A percentile compares a stretch with the other conserved stretches of the same genome.
These are phyloP conservation scores for Scaptomyza montana DNA, from an alignment of 1,140 invertebrate genomes.

Conservation along the genomic window DNA sequence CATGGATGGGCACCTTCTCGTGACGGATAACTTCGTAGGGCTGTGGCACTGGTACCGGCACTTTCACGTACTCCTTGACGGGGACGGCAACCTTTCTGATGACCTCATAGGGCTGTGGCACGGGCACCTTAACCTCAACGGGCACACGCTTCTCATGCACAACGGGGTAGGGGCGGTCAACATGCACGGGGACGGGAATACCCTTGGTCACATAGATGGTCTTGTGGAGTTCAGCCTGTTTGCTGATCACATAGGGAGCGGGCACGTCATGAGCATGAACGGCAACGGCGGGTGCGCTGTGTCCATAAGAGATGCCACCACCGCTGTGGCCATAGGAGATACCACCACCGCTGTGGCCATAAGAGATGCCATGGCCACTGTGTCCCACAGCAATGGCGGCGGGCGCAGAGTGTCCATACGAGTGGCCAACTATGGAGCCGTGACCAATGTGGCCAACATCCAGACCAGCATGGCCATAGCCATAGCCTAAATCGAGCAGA, in stretches of 20 bases:
- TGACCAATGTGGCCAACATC: slow-evolving; percentile 87
- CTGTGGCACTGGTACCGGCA: slow-evolving; percentile 87
- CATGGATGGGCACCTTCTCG: slow-evolving; percentile 86
- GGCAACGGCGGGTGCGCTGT: slow-evolving; percentile 58
- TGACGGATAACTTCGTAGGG: slow-evolving; percentile 90
- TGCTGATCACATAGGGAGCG: slow-evolving; percentile 84
- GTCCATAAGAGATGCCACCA: slow-evolving; percentile 21
- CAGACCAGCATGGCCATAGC: slow-evolving; percentile 86
- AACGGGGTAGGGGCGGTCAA: slow-evolving; percentile 86
- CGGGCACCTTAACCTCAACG: slow-evolving; percentile 86
- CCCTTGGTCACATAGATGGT: slow-evolving; percentile 90
- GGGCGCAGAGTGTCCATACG: slow-evolving; percentile 61
- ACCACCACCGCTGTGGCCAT: slow-evolving; percentile 38
- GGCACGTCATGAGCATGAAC: slow-evolving; percentile 53
- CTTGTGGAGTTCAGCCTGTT: slow-evolving; percentile 87
- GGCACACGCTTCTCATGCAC: slow-evolving; percentile 88
- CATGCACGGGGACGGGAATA: slow-evolving; percentile 87
- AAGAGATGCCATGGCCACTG: slow-evolving; percentile 45
- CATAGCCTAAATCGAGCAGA: slow-evolving; percentile 86
- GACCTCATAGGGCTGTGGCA: slow-evolving; percentile 87
- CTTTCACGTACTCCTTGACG: slow-evolving; percentile 88
- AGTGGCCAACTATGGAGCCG: slow-evolving; percentile 85
- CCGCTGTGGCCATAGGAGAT: slow-evolving; percentile 40
- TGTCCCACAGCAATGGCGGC: slow-evolving; percentile 62
- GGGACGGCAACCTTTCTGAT: slow-evolving; percentile 88